Evolutionary conservation across 2,888 invertebrate species (phyloP).

Genomic region (Sphaeridia pumilis): DNA sequence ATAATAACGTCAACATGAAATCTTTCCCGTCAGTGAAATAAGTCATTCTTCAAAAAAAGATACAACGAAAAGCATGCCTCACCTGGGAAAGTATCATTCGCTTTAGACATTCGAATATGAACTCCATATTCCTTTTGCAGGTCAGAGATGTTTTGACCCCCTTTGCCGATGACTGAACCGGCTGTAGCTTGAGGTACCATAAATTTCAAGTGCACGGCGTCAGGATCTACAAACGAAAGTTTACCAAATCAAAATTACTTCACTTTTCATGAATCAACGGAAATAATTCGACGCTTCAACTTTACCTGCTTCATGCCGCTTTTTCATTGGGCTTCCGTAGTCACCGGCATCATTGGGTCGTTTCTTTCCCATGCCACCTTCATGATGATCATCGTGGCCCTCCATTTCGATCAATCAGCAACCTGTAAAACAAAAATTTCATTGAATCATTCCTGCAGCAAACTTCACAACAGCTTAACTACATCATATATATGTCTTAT

Average conservation of each 20-base stretch:
- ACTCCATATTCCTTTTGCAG: constrained; percentile 35
- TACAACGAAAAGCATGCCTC: background rate
- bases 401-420: too few species aligned
- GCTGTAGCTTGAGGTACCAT: constrained; percentile 36
- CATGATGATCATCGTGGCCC: constrained; percentile 29
- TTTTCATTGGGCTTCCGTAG: constrained; percentile 32
- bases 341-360: constrained; percentile 33
- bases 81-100: constrained; percentile 35
- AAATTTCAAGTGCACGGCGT: constrained; percentile 35
- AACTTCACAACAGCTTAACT: too few species aligned
- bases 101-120: constrained; percentile 35
- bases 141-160: constrained; percentile 35
- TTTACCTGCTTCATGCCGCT: too few species aligned
- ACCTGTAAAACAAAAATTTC: too few species aligned
- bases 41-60: background rate
- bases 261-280: too few species aligned
- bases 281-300: too few species aligned
- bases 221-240: constrained; percentile 22
- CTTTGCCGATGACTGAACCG: constrained; percentile 36
- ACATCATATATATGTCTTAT: too few species aligned
- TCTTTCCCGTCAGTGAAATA: background rate
- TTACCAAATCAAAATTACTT: background rate
- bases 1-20: too few species aligned
- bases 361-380: constrained; percentile 28
- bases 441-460: too few species aligned